Base-by-base conservation (phyloP, 2,797 vertebrate genomes). In the Nyctalus aviator region DNA sequence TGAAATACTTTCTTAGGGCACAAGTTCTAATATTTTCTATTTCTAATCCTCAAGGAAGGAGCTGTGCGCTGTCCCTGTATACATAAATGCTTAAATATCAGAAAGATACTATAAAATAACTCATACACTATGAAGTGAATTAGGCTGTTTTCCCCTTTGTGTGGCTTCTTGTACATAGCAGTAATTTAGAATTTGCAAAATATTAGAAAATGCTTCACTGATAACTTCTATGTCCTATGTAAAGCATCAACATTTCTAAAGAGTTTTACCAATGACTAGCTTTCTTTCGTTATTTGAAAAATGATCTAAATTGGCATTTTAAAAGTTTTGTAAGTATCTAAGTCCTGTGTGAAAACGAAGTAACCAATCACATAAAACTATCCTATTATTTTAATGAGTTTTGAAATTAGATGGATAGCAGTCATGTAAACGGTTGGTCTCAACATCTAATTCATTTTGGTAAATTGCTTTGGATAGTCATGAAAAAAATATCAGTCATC, bases 341-440 rank as follows among this genome's bases (percentile, higher is more conserved):
- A 92, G 68, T 30, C 32, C 71, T 75, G 66, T 83, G 9, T 77
- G 81, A 93, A 94, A 76, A 66, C 77, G n/a, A 94, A 72, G 32
- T 30, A 57, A 76, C 18, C 18, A 75, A 32, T 27, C 23, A 14
- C 87, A 62, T 71, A 20, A 71, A 72, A 46, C 13, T 32, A 12
- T 64, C 27, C 64, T 69, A 30, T 12, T 68, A 50, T 25, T 59
- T 86, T 66, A 75, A 64, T 41, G 48, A 73, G 25, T 15, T 71
- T 37, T 88, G 64, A 93, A 62, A 82, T 84, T 62, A 83, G 17
- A 55, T 4, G 5, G 30, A 64, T 55, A 62, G 27, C 8, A 30
- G n/a, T 48, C 41, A 69, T 37, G 20, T 64, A n/a, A 76, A 57
- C 35, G n/a, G 88, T 78, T 64, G 32, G 0, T 83, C 8, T 91